Evolutionary conservation across 2,113 vertebrate genomes (phyloP).

Genomic region (Alexandromys fortis): DNA sequence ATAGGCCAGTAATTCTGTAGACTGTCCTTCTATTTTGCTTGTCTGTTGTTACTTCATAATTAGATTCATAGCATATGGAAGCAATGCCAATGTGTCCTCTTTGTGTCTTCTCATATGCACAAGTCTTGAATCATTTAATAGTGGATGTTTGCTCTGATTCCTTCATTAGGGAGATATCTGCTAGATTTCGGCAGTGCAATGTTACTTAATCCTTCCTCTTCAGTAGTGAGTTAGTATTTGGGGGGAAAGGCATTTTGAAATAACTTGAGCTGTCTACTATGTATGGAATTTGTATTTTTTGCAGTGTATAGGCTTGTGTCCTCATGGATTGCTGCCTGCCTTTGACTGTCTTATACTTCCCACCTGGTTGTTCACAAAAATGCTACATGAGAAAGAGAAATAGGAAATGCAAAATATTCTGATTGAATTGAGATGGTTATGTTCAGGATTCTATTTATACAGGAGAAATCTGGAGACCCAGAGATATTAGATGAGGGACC

Average conservation of each 20-base stretch:
- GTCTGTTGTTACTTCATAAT: not conserved
- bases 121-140: not conserved
- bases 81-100: not conserved
- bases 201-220: not conserved
- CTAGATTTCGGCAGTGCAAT: not conserved
- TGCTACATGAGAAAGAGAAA: too few species aligned
- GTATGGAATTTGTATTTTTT: too few species aligned
- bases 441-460: too few species aligned
- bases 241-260: not conserved
- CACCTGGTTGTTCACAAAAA: too few species aligned
- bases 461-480: too few species aligned
- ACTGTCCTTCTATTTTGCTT: not conserved
- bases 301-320: too few species aligned
- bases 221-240: not conserved
- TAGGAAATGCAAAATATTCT: too few species aligned
- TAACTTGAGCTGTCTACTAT: too few species aligned
- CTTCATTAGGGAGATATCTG: not conserved
- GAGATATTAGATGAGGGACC: not conserved
- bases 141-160: not conserved
- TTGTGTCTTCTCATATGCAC: not conserved
- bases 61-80: not conserved
- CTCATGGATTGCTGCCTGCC: too few species aligned
- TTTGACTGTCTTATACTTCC: too few species aligned
- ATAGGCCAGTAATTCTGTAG: not conserved
- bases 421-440: too few species aligned